Percentiles rank a stretch among this genome's conserved stretches.
These are phyloP conservation scores for Lepidocyrtoides sp. DNA, from an alignment of 2,888 invertebrate species.

Conservation along the genomic window DNA sequence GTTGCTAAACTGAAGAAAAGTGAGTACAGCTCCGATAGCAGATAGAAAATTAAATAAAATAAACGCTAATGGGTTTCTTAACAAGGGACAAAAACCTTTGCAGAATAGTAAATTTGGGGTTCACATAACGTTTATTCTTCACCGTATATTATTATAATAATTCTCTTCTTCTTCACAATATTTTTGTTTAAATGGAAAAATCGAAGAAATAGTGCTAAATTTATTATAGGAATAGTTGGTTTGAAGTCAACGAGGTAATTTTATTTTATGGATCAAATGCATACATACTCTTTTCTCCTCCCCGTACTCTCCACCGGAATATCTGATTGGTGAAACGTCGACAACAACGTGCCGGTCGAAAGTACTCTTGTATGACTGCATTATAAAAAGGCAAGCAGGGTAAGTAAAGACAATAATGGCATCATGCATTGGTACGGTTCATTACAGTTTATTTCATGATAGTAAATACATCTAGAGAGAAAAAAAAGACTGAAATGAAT, in stretches of 20 bases:
- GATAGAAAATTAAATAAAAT: constrained; percentile 43
- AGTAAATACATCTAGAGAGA: neutral
- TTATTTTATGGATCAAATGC: neutral
- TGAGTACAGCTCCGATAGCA: neutral
- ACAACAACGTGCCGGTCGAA: neutral
- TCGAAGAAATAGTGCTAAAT: neutral
- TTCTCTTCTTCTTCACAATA: too few species aligned
- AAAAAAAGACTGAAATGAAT: neutral
- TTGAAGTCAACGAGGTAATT: neutral
- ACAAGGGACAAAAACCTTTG: neutral
- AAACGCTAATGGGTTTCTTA: constrained; percentile 37
- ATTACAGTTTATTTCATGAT: constrained; percentile 25
- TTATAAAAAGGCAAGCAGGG: neutral
- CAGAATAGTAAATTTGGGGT: constrained; percentile 39
- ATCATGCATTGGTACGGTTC: neutral
- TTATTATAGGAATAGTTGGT: neutral
- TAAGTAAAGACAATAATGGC: neutral
- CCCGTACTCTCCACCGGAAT: neutral
- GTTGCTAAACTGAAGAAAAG: too few species aligned
- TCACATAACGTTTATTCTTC: too few species aligned
- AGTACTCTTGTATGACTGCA: neutral
- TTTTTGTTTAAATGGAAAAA: neutral
- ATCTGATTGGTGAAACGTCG: neutral
- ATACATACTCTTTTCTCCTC: neutral
- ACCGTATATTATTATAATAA: too few species aligned